Percentiles rank a stretch among this genome's conserved stretches.
Conservation (phyloP, 2,113 vertebrate genomes). For the Muntiacus muntjak region DNA sequence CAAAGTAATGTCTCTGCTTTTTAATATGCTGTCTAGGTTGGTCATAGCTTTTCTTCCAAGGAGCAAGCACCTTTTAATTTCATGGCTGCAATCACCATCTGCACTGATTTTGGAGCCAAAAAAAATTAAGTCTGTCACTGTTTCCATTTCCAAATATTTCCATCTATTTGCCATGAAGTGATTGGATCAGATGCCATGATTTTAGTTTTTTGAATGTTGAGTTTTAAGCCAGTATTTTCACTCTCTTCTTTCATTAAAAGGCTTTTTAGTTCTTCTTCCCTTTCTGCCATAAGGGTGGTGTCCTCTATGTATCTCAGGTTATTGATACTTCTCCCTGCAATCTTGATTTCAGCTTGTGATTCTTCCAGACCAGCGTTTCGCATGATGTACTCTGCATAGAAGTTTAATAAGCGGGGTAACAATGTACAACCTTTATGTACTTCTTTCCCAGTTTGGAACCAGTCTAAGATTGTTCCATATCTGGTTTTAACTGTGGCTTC, state of each 20-base stretch:
- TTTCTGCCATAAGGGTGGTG: neutral
- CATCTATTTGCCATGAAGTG: neutral
- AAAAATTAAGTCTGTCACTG: neutral
- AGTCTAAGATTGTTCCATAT: neutral
- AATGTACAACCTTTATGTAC: neutral
- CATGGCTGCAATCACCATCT: neutral
- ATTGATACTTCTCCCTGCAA: neutral
- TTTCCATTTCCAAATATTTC: neutral
- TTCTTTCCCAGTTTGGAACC: neutral
- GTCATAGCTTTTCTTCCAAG: neutral
- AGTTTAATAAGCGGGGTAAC: neutral
- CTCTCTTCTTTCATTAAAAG: neutral
- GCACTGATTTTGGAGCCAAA: neutral
- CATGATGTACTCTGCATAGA: neutral
- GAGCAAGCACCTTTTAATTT: neutral
- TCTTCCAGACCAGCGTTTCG: neutral
- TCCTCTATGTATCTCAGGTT: neutral
- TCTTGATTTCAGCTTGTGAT: neutral
- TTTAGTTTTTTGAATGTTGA: neutral
- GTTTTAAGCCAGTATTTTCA: neutral
- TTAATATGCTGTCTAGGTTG: neutral
- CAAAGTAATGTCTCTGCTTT: neutral
- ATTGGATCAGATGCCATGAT: neutral
- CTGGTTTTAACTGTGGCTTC: neutral
- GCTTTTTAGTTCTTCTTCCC: neutral